A percentile compares a stretch with the other conserved stretches of the same genome.
Conservation (phyloP, 1,140 invertebrate genomes). For the Meloidogyne hapla region DNA sequence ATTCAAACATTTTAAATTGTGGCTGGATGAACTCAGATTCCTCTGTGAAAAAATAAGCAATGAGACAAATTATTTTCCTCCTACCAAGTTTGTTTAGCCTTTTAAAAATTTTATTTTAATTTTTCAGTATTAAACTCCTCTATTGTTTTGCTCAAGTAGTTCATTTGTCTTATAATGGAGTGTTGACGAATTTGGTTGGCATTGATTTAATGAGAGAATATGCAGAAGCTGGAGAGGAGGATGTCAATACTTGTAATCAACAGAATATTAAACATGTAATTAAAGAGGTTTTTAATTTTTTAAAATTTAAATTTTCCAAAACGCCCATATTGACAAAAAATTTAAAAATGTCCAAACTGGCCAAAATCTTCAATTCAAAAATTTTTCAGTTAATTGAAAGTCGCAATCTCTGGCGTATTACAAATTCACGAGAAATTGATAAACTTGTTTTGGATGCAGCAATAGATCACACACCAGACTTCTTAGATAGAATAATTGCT, state of each 20-base stretch:
- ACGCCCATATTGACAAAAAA: no score
- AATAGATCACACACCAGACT: background rate
- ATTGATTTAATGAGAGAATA: constrained; percentile 34
- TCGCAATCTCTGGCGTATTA: constrained; percentile 27
- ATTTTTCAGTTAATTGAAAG: constrained; percentile 26
- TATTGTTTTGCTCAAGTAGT: constrained; percentile 25
- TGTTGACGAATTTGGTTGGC: constrained; percentile 24
- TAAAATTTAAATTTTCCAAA: no score
- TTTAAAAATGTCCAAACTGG: no score
- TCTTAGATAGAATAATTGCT: no score
- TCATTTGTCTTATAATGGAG: constrained; percentile 15
- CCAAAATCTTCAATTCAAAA: no score
- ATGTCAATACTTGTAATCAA: background rate
- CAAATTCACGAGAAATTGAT: constrained; percentile 16
- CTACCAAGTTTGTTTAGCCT: constrained; percentile 19
- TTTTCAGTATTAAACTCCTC: constrained; percentile 26
- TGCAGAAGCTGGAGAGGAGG: background rate
- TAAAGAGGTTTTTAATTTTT: background rate
- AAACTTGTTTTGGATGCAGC: background rate
- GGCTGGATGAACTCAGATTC: constrained; percentile 16
- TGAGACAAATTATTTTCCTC: constrained; percentile 25
- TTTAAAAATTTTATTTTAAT: background rate
- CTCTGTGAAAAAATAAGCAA: constrained; percentile 14
- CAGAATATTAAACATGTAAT: background rate
- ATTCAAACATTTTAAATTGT: constrained; percentile 3